These are phyloP conservation scores for Eutolmus rufibarbis DNA, from an alignment of 2,888 invertebrate genomes.

Conservation along the genomic window DNA sequence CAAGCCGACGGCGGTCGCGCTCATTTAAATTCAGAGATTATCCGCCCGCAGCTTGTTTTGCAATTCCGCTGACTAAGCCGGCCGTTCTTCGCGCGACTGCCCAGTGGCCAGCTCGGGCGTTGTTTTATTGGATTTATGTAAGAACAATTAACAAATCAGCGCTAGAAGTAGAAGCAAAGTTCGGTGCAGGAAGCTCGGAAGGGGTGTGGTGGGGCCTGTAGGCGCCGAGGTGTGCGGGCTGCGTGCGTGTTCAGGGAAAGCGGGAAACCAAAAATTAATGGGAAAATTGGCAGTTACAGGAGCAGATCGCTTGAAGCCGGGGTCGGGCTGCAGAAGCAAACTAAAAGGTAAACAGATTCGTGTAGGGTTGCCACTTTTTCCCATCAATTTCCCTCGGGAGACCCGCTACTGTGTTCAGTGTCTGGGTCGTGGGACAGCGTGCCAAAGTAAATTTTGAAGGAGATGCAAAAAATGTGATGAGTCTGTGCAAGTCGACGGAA, in stretches of 20 bases:
- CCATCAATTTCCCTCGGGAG: slow-evolving; percentile 43
- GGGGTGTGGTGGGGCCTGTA: background rate
- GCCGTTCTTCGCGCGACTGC: background rate
- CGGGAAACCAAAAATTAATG: background rate
- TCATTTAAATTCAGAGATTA: background rate
- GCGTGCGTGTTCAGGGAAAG: background rate
- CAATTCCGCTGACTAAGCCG: background rate
- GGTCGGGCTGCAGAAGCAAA: background rate
- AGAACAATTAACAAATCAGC: background rate
- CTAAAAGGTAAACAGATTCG: slow-evolving; percentile 39
- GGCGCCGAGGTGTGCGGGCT: background rate
- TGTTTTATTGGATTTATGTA: background rate
- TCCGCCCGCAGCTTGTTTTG: background rate
- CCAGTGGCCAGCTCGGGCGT: background rate
- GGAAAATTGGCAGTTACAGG: slow-evolving; percentile 29
- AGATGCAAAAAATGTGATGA: background rate
- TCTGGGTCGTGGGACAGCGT: background rate
- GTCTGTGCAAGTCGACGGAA: background rate
- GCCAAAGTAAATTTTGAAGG: background rate
- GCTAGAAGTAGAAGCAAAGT: background rate
- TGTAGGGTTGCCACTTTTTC: slow-evolving; percentile 51
- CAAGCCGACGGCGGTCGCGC: background rate
- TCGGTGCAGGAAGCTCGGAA: background rate
- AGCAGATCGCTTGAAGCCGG: background rate
- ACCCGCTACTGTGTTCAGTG: background rate